Conservation (phyloP, 64 coral and sea anemone species). For the Acropora yongei region DNA sequence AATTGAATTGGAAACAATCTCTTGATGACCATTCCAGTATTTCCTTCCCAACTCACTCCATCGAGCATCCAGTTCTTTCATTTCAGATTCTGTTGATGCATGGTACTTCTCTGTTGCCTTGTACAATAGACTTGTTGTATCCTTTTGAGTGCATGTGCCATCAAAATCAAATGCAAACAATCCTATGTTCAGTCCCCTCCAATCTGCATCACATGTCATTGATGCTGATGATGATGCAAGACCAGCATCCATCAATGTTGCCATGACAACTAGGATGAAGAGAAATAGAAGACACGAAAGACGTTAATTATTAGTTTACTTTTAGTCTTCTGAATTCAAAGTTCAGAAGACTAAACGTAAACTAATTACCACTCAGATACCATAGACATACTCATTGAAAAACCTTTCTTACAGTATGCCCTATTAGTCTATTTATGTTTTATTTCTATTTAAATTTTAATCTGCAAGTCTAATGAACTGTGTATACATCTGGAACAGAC, state of each 20-base stretch:
- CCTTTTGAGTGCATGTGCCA: constrained; percentile 87
- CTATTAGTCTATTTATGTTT: too few relatives aligned
- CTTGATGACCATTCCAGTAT: constrained; percentile 66
- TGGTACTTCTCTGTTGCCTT: constrained; percentile 85
- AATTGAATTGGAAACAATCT: constrained; percentile 42
- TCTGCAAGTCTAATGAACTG: too few relatives aligned
- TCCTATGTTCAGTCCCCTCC: constrained; percentile 63
- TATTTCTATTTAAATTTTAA: too few relatives aligned
- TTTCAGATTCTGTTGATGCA: constrained; percentile 41
- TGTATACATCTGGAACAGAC: too few relatives aligned
- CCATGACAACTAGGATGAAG: constrained; percentile 49
- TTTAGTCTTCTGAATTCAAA: too few relatives aligned
- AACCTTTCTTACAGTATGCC: too few relatives aligned
- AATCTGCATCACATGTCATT: constrained; percentile 65
- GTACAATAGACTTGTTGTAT: constrained; percentile 80
- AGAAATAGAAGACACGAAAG: neutral
- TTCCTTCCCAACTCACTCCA: constrained; percentile 62
- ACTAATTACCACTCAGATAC: too few relatives aligned
- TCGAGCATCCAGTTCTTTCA: constrained; percentile 60
- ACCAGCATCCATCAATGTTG: constrained; percentile 34
- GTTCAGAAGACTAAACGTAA: too few relatives aligned
- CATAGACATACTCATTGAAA: too few relatives aligned
- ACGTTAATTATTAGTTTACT: too few relatives aligned
- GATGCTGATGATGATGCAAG: constrained; percentile 26
- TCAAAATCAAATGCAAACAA: constrained; percentile 98